These are phyloP conservation scores for Dascyllus trimaculatus DNA, from an alignment of 2,113 vertebrate species.

Conservation along the genomic window DNA sequence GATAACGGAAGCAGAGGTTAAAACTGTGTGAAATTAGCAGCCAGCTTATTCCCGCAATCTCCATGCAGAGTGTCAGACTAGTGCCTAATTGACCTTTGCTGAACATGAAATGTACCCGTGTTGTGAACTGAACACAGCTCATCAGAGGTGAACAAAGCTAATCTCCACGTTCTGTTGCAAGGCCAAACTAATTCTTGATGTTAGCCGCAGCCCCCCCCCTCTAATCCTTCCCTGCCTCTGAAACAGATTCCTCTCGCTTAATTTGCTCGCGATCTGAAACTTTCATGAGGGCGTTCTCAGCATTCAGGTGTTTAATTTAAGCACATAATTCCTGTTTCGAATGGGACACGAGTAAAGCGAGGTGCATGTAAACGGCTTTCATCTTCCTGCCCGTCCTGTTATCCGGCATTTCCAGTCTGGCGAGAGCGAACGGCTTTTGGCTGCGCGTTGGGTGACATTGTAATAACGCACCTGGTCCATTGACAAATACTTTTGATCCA, in stretches of 20 bases:
- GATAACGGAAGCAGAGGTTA: no score
- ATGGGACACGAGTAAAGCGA: not conserved
- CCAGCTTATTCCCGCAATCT: no score
- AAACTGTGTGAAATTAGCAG: no score
- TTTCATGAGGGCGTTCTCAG: slow-evolving; percentile 1
- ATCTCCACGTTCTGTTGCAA: no score
- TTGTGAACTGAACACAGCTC: no score
- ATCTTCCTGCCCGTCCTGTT: not conserved
- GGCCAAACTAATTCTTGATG: no score
- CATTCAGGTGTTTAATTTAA: not conserved
- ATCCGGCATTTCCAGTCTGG: slow-evolving; percentile 37
- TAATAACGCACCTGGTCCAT: slow-evolving; percentile 23
- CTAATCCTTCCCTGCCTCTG: not conserved
- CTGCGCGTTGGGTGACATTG: not conserved
- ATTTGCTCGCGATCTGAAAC: not conserved
- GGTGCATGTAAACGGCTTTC: not conserved
- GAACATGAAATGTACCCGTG: no score
- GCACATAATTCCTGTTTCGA: not conserved
- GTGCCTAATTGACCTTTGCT: no score
- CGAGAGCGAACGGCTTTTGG: not conserved
- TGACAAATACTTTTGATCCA: not conserved
- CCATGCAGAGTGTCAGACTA: no score
- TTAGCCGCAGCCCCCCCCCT: not conserved
- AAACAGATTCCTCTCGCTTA: not conserved
- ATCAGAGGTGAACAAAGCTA: no score